These are phyloP conservation scores for Acipenser ruthenus DNA, from an alignment of 2,797 vertebrate genomes.

Conservation along the genomic window DNA sequence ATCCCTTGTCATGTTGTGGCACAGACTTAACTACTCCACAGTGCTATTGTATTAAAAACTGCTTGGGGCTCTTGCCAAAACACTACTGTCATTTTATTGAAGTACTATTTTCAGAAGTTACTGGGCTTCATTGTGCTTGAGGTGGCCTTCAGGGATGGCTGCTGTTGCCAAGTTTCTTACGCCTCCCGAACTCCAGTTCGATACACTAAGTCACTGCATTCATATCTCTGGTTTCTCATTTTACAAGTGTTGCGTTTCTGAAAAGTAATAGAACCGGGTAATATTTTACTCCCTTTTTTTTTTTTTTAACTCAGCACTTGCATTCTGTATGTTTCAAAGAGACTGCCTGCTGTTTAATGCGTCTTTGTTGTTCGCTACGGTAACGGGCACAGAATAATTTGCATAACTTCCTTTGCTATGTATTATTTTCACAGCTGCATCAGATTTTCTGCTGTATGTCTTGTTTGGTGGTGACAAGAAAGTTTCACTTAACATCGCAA, in stretches of 20 bases:
- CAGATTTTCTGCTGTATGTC: constrained; percentile 39
- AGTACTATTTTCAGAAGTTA: constrained; percentile 61
- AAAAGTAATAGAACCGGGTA: not conserved
- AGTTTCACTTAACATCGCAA: constrained; percentile 48
- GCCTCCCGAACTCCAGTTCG: constrained; percentile 20
- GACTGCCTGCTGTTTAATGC: constrained; percentile 17
- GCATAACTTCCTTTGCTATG: constrained; percentile 42
- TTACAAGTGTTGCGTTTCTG: too few relatives aligned
- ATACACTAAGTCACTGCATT: constrained; percentile 24
- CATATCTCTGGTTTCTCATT: constrained; percentile 37
- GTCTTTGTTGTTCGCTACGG: constrained; percentile 22
- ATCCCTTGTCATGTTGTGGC: constrained; percentile 38
- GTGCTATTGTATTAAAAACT: constrained; percentile 47
- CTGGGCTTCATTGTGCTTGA: constrained; percentile 51
- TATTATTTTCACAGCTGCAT: constrained; percentile 37
- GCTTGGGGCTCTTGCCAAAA: constrained; percentile 55
- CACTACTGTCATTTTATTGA: constrained; percentile 55
- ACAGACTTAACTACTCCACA: constrained; percentile 29
- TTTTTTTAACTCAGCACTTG: constrained; percentile 31
- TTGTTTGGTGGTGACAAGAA: constrained; percentile 61
- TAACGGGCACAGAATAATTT: constrained; percentile 38
- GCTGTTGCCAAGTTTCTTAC: constrained; percentile 44
- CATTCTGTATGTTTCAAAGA: constrained; percentile 35
- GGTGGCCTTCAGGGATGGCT: constrained; percentile 50
- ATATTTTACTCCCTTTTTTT: constrained; percentile 36